These are phyloP conservation scores for Rhopilema esculentum DNA, from an alignment of 30 jellyfish, hydroid and myxozoan genomes.

Conservation along the genomic window DNA sequence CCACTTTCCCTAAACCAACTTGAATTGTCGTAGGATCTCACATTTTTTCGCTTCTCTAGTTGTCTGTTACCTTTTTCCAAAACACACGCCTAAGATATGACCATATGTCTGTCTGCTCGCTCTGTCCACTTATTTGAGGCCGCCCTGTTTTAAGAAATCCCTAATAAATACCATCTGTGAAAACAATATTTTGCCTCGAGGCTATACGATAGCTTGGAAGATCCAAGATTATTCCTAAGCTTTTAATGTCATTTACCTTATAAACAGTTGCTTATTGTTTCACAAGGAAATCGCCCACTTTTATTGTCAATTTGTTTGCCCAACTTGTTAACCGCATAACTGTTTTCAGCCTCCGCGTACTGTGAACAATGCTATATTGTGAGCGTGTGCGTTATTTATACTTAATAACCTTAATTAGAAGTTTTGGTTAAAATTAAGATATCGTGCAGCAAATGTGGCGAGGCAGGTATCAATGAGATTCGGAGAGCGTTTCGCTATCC, in stretches of 20 bases:
- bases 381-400: neutral
- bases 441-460: too few species aligned
- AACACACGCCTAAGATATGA: too few species aligned
- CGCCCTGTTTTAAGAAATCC: neutral
- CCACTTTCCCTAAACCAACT: too few species aligned
- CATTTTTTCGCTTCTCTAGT: too few species aligned
- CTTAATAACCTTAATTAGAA: neutral
- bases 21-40: too few species aligned
- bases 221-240: conserved; percentile 29
- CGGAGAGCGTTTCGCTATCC: too few species aligned
- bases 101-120: neutral
- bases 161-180: neutral
- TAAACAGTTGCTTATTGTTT: conserved; percentile 16
- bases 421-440: neutral
- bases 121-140: neutral
- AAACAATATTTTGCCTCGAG: neutral
- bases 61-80: too few species aligned
- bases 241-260: conserved; percentile 14
- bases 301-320: neutral
- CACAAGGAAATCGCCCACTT: conserved; percentile 13
- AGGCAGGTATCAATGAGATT: too few species aligned
- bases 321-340: conserved; percentile 30
- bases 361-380: neutral
- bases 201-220: neutral
- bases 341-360: neutral